Percentiles rank a stretch among this genome's conserved stretches.
These are phyloP conservation scores for Drosophila repletoides DNA, from an alignment of 1,140 invertebrate species.

Conservation along the genomic window DNA sequence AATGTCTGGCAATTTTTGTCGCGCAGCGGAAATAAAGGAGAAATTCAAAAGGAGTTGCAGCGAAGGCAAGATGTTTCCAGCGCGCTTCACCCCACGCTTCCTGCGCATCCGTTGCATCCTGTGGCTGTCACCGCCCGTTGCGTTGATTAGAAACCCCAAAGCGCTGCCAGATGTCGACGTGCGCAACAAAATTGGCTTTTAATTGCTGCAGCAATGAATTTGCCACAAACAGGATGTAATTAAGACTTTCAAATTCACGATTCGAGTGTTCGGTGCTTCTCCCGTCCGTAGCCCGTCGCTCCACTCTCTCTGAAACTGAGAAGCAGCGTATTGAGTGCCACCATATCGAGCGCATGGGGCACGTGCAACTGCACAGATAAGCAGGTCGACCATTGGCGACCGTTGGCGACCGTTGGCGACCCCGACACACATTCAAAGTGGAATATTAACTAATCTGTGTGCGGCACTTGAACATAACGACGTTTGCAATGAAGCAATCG, in stretches of 20 bases:
- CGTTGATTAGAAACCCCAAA: slow-evolving; percentile 63
- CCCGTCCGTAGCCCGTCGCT: too few relatives aligned
- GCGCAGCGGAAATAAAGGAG: slow-evolving; percentile 57
- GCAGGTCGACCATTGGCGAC: slow-evolving; percentile 21
- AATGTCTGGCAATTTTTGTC: slow-evolving; percentile 43
- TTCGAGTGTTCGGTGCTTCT: slow-evolving; percentile 10
- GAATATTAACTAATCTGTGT: slow-evolving; percentile 72
- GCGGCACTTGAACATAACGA: slow-evolving; percentile 47
- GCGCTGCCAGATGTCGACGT: slow-evolving; percentile 40
- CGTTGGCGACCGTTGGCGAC: slow-evolving; percentile 19
- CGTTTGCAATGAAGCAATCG: slow-evolving; percentile 38
- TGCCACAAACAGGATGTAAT: slow-evolving; percentile 77
- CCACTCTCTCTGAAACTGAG: too few relatives aligned
- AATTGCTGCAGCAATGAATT: slow-evolving; percentile 77
- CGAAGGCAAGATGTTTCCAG: too few relatives aligned
- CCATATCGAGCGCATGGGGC: slow-evolving; percentile 1
- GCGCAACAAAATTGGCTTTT: slow-evolving; percentile 68
- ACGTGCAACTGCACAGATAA: slow-evolving; percentile 39
- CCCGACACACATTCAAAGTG: slow-evolving; percentile 57
- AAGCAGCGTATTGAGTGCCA: slow-evolving; percentile 4
- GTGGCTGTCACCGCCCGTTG: slow-evolving; percentile 27
- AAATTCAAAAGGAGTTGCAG: slow-evolving; percentile 26
- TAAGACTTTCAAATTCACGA: slow-evolving; percentile 66
- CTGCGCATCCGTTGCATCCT: neutral
- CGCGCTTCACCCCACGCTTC: neutral